Percentiles rank a stretch among this genome's conserved stretches.
Conservation (phyloP, 2,888 invertebrate species). For the Pecten maximus region DNA sequence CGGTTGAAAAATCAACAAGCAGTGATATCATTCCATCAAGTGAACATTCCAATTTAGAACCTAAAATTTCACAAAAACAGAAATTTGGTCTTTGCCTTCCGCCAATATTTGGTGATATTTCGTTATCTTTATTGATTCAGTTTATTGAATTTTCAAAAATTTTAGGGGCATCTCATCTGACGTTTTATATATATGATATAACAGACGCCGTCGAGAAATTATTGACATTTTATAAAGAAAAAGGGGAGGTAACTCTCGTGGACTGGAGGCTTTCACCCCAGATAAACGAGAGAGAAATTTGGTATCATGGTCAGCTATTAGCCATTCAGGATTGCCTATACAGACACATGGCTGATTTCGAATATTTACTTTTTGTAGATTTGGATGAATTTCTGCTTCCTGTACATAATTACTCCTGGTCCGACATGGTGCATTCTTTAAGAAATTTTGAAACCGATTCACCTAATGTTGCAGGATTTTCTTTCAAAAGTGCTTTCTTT, state of each 20-base stretch:
- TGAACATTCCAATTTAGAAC: not conserved
- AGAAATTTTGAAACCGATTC: constrained; percentile 42
- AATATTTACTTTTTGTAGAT: constrained; percentile 78
- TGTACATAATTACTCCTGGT: constrained; percentile 60
- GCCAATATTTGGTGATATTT: constrained; percentile 78
- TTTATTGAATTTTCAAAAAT: constrained; percentile 78
- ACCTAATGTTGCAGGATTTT: constrained; percentile 64
- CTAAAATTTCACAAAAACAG: constrained; percentile 38
- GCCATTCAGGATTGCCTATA: constrained; percentile 81
- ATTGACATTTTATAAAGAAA: constrained; percentile 69
- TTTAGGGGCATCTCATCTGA: constrained; percentile 75
- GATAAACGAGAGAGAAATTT: constrained; percentile 66
- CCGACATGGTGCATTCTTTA: constrained; percentile 60
- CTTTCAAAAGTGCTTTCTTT: constrained; percentile 76
- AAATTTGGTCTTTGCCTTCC: constrained; percentile 78
- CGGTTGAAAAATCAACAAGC: not conserved
- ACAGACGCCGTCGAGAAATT: constrained; percentile 65
- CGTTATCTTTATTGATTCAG: constrained; percentile 74
- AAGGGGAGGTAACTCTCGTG: constrained; percentile 68
- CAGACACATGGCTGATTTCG: constrained; percentile 73
- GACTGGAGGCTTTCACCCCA: constrained; percentile 75
- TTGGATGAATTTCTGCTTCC: constrained; percentile 81
- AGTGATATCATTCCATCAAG: not conserved
- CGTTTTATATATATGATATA: constrained; percentile 74
- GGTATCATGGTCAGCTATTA: constrained; percentile 80